Conservation (phyloP, 2,888 invertebrate genomes). For the Cryptophagus acutangulus region DNA sequence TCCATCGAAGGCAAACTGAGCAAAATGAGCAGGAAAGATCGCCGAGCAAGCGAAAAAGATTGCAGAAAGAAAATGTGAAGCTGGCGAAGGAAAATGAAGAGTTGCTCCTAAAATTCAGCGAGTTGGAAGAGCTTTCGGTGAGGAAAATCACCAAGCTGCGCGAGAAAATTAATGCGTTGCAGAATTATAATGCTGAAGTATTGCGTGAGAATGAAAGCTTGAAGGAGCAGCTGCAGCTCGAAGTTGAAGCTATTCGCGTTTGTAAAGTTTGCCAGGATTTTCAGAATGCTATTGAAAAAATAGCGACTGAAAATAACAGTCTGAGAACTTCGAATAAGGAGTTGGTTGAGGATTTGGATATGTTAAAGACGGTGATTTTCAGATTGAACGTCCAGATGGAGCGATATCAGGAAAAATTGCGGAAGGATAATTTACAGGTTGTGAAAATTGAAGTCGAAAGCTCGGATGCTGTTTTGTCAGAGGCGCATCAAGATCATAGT, state of each 20-base stretch:
- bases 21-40: constrained; percentile 10
- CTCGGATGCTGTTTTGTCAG: constrained; percentile 27
- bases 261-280: constrained; percentile 46
- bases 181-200: constrained; percentile 59
- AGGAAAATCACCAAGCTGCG: constrained; percentile 60
- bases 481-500: constrained; percentile 43
- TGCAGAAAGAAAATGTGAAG: constrained; percentile 51
- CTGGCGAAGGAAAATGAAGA: constrained; percentile 53
- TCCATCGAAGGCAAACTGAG: constrained; percentile 18
- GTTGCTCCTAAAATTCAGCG: constrained; percentile 51
- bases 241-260: constrained; percentile 45
- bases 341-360: constrained; percentile 62
- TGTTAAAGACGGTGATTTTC: constrained; percentile 73
- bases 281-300: constrained; percentile 51
- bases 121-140: constrained; percentile 48
- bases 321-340: constrained; percentile 55
- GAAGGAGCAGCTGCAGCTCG: constrained; percentile 46
- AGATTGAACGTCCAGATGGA: constrained; percentile 74
- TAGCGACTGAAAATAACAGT: constrained; percentile 51
- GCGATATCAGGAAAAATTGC: constrained; percentile 67
- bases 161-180: constrained; percentile 56
- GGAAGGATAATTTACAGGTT: constrained; percentile 39
- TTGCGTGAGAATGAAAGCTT: constrained; percentile 59
- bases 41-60: background rate
- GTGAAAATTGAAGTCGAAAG: too few species aligned